Base-by-base conservation (phyloP, 2,113 vertebrate genomes). In the Erinaceus europaeus region DNA sequence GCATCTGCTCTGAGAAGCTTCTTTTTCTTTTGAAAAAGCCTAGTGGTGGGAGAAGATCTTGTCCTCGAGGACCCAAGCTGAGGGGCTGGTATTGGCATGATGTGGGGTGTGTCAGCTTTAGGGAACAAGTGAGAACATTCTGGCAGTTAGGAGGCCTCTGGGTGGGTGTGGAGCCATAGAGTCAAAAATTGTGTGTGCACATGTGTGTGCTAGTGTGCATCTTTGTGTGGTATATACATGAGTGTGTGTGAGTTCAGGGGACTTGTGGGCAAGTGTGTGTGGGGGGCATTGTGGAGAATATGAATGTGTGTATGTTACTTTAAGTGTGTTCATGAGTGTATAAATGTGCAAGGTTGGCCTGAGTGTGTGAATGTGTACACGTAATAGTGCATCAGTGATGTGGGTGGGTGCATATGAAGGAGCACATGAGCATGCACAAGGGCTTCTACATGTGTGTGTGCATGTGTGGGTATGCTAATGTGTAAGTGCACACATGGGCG, bases 1-100 rank as follows among this genome's bases (percentile, higher is more conserved):
- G 14, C 17, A 23, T 42, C 17, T 14, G 20, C 52, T 68, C 32
- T 57, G 18, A 55, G 57, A 40, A 67, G 27, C 59, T 84, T 57
- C 81, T 89, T 82, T 84, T 73, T 29, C 59, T 76, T 87, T 75
- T 52, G 32, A 38, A 50, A 64, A 48, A 44, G 42, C 48, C 64
- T 32, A 17, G 29, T 20, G 10, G 4, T 69, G 15, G 32, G 40
- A 65, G 25, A 48, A n/a, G 36, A n/a, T 1, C 2, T 62, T 25
- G 13, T 21, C n/a, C n/a, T n/a, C 1, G 5, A 59, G 44, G 71
- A 40, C 27, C 36, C 48, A 27, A 3, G 25, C 12, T 1, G 6
- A 67, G 40, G 59, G 53, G 23, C 50, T 88, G 52, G 48, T 14
- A 12, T 64, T 53, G 36, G 4, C 10, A 0, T 7, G 32, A 48